phyloP scores from a whole-genome alignment of 2,113 vertebrate genomes.

The Chaetodon trifascialis region DNA sequence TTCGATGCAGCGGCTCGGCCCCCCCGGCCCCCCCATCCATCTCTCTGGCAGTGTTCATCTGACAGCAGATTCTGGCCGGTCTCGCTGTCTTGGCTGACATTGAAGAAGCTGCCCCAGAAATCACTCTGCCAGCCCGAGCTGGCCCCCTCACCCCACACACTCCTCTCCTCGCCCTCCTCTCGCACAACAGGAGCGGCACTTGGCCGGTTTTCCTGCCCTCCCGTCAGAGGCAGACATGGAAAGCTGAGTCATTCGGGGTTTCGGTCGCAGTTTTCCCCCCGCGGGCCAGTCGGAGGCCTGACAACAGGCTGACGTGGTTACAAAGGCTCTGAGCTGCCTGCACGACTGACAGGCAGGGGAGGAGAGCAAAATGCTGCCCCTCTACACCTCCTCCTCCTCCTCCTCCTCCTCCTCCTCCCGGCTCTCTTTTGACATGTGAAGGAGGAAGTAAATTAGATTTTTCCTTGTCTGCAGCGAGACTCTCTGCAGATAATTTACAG shows the following conservation, averaged over 20 bases:
- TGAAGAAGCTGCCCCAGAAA: conserved; percentile 56
- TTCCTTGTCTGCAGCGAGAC: background rate
- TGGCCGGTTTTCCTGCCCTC: background rate
- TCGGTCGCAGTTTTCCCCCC: conserved; percentile 23
- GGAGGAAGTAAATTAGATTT: conserved; percentile 56
- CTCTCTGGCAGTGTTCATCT: conserved; percentile 22
- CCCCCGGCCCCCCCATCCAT: conserved; percentile 23
- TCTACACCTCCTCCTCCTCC: background rate
- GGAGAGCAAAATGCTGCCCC: conserved; percentile 32
- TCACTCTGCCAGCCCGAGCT: conserved; percentile 35
- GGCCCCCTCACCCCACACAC: conserved; percentile 7
- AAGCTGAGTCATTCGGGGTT: conserved; percentile 62
- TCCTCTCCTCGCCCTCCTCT: background rate
- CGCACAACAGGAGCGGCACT: background rate
- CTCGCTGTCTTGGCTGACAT: conserved; percentile 79
- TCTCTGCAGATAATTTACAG: conserved; percentile 47
- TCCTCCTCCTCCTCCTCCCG: background rate
- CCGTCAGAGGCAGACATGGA: conserved; percentile 42
- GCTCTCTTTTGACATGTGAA: conserved; percentile 61
- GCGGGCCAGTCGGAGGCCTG: conserved; percentile 21
- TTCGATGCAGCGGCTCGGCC: conserved; percentile 29
- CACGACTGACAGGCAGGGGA: conserved; percentile 60
- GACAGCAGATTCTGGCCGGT: conserved; percentile 32
- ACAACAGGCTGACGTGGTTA: conserved; percentile 45
- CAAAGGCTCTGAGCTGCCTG: conserved; percentile 52